phyloP scores from a whole-genome alignment of 2,113 vertebrate species.

The Mohoua ochrocephala region DNA sequence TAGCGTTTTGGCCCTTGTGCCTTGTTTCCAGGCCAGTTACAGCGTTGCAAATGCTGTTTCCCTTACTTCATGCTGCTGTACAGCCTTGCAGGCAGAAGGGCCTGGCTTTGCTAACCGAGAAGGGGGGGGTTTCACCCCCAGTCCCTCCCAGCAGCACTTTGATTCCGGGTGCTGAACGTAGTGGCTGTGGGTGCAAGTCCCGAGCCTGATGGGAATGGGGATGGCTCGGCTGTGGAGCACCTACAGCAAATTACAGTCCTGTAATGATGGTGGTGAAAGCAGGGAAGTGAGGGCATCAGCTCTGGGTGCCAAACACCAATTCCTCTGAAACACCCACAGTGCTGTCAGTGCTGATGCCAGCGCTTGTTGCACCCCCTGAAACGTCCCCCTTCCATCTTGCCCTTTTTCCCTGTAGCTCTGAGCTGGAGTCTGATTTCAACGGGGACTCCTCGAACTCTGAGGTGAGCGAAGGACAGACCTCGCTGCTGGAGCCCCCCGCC shows the following conservation, averaged over 20 bases:
- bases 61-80: too few relatives aligned
- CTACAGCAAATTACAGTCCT: not conserved
- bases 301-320: not conserved
- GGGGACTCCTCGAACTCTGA: not conserved
- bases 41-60: not conserved
- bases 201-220: not conserved
- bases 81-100: not conserved
- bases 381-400: not conserved
- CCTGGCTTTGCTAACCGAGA: rapidly evolving
- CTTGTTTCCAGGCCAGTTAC: not conserved
- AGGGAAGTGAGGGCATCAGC: not conserved
- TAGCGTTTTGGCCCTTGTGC: rapidly evolving
- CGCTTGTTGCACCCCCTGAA: not conserved
- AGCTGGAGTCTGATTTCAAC: slow-evolving; percentile 35
- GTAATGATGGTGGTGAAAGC: rapidly evolving
- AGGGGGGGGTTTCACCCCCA: not conserved
- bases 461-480: not conserved
- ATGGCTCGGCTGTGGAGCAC: not conserved
- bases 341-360: not conserved
- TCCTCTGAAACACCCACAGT: rapidly evolving
- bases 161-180: not conserved
- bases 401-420: slow-evolving; percentile 43
- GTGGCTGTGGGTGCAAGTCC: not conserved
- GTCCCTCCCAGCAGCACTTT: not conserved
- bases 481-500: not conserved